These are phyloP conservation scores for Hetaerina titia DNA, from an alignment of 2,888 invertebrate species.

Conservation along the genomic window DNA sequence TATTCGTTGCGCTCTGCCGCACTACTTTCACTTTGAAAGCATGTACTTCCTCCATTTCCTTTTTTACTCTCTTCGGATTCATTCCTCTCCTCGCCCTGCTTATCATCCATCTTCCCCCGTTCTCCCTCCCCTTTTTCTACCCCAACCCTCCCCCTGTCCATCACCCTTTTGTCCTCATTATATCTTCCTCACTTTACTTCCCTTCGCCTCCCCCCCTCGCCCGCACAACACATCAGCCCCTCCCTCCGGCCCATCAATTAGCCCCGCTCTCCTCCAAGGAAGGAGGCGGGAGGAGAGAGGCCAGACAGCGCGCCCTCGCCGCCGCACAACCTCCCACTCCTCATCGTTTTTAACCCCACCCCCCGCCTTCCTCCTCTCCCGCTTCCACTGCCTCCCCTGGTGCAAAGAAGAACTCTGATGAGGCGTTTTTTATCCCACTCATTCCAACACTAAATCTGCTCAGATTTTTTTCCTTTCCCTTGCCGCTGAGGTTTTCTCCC, in stretches of 20 bases:
- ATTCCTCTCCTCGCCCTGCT: not conserved
- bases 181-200: not conserved
- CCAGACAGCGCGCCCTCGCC: too few relatives aligned
- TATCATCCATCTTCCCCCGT: not conserved
- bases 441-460: not conserved
- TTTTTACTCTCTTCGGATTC: not conserved
- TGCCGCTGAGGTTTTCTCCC: not conserved
- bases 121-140: not conserved
- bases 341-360: too few relatives aligned
- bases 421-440: conserved; percentile 10
- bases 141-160: not conserved
- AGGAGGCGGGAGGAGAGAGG: too few relatives aligned
- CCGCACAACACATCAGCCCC: not conserved
- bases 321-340: too few relatives aligned
- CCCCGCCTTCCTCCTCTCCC: too few relatives aligned
- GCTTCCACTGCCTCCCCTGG: not conserved
- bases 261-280: not conserved
- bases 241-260: conserved; percentile 30
- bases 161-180: not conserved
- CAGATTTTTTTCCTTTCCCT: not conserved
- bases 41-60: not conserved
- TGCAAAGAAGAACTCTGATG: not conserved
- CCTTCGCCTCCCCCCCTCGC: not conserved
- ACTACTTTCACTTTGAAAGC: not conserved
- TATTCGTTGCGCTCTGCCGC: not conserved